Evolutionary conservation across 2,113 vertebrate genomes (phyloP), one percentile per base, ranked within the genome.

Genomic region (Ictidomys tridecemlineatus): DNA sequence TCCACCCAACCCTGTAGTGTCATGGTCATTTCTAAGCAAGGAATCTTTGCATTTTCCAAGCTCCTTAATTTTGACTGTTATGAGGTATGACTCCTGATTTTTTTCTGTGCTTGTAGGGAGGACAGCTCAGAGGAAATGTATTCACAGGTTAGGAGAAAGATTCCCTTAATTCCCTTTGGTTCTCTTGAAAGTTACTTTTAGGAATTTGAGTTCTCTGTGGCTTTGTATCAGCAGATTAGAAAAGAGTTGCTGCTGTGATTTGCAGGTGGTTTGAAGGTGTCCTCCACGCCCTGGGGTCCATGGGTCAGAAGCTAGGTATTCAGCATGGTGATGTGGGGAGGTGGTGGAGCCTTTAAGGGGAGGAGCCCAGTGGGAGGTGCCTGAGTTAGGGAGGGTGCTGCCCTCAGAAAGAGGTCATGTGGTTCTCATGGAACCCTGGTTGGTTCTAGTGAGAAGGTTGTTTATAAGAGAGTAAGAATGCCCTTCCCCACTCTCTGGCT

Each of bases 151-250:
- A 67, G 93, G 26, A 70, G 34, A 30, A 95, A 90, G 20, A 45
- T 12, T 26, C 30, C 74, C 56, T 84, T 37, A 78, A 78, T 85
- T 93, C 74, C 39, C 39, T 89, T 93, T n/a, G 37, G 5, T 76
- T 96, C 30, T 86, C 13, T n/a, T 88, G 80, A 70, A 56, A 90
- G 32, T 61, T 32, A 83, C 39, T 91, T 90, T 74, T 30, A 88
- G 39, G 34, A 82, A 51, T 63, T 3, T 12, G 12, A 86, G 10
- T 78, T 20, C 37, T n/a, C 67, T 26, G 32, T 88, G 77, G 53
- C 26, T 96, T 74, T 74, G 4, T 11, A 48, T 87, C 56, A 88
- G 17, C 20, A 74, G 67, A n/a, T 84, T 70, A 94, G 34, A 56
- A 28, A 63, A 61, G n/a, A 91, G 78, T 39, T 56, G 17, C 28